Conservation (phyloP, 2,797 vertebrate species). For the Coluber constrictor region DNA sequence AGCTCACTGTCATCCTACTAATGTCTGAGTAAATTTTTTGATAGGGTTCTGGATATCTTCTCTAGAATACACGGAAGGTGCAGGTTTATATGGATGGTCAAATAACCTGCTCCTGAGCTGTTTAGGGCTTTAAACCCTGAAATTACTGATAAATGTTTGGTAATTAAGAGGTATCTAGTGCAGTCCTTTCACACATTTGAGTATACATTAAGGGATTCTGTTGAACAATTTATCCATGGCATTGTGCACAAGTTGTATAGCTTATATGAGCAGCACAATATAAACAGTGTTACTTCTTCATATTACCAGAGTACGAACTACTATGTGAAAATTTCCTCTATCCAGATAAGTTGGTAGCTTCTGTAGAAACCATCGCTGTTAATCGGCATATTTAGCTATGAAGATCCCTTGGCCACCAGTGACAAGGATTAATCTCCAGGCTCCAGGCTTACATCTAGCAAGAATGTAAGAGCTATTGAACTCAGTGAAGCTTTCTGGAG, state of each 20-base stretch:
- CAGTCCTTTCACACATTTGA: background rate
- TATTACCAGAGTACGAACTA: background rate
- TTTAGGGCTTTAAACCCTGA: background rate
- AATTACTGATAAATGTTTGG: background rate
- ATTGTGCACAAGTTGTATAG: background rate
- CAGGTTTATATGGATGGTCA: background rate
- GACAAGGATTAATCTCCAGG: background rate
- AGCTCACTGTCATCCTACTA: background rate
- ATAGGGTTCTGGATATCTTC: background rate
- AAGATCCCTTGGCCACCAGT: background rate
- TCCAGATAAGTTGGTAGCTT: background rate
- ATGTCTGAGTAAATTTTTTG: background rate
- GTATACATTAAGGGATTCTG: background rate
- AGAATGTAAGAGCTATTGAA: background rate
- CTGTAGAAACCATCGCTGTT: background rate
- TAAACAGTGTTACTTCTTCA: background rate
- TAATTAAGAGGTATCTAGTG: background rate
- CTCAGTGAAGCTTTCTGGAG: background rate
- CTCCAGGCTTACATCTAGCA: background rate
- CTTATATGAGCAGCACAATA: background rate
- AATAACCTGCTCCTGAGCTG: background rate
- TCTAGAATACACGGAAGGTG: background rate
- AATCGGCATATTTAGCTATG: background rate
- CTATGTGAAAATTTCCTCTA: background rate
- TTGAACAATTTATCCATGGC: background rate